phyloP scores from a whole-genome alignment of 1,140 invertebrate species.

The Copidosoma floridanum region DNA sequence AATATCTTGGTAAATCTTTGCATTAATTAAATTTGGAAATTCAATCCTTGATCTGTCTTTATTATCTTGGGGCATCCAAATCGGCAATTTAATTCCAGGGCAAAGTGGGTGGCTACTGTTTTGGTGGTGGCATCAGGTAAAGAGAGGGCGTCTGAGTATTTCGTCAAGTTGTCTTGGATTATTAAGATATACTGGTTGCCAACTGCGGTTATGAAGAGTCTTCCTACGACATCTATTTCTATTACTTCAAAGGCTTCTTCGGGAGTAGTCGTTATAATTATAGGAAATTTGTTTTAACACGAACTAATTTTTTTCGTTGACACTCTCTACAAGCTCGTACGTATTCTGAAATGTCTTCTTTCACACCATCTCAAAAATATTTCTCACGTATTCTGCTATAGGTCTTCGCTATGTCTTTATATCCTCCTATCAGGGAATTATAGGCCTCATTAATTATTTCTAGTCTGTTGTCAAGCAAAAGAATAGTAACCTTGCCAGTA shows the following conservation, averaged over 20 bases:
- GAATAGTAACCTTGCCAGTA: slow-evolving; percentile 8
- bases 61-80: not conserved
- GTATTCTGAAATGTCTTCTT: not conserved
- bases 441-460: not conserved
- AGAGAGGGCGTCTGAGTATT: not conserved
- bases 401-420: not conserved
- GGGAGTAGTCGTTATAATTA: not conserved
- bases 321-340: not conserved
- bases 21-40: not conserved
- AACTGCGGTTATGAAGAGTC: not conserved
- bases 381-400: not conserved
- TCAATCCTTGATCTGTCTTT: not conserved
- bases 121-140: not conserved
- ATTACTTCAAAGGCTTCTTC: not conserved
- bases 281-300: not conserved
- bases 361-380: not conserved
- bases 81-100: slow-evolving; percentile 1
- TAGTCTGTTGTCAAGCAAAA: slow-evolving; percentile 35
- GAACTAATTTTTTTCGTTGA: not conserved
- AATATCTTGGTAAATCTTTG: not conserved
- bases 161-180: not conserved
- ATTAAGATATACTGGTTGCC: not conserved
- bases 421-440: not conserved
- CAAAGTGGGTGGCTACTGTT: slow-evolving; percentile 18
- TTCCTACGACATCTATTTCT: slow-evolving; percentile 1